phyloP scores from a whole-genome alignment of 2,888 invertebrate genomes.

The Lochmaea crataegi region DNA sequence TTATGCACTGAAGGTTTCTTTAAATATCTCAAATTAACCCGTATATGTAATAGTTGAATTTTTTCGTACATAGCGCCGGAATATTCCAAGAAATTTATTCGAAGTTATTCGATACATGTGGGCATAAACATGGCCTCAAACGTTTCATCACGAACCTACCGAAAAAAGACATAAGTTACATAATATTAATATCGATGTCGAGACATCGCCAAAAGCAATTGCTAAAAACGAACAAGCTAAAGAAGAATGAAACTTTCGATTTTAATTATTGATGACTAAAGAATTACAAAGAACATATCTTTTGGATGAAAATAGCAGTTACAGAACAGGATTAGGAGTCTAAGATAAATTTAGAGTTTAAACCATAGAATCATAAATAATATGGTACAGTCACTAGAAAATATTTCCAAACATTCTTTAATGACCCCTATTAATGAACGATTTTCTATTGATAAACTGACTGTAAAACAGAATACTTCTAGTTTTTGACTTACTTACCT shows the following conservation, averaged over 20 bases:
- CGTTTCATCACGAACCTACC: not conserved
- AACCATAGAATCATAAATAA: no score
- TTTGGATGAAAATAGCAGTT: not conserved
- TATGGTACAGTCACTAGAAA: no score
- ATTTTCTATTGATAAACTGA: no score
- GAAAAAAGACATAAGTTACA: conserved; percentile 17
- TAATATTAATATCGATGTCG: conserved; percentile 23
- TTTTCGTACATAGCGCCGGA: not conserved
- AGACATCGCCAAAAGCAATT: conserved; percentile 29
- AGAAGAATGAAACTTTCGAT: conserved; percentile 35
- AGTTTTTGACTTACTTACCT: no score
- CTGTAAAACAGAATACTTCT: no score
- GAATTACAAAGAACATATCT: conserved; percentile 11
- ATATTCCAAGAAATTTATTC: not conserved
- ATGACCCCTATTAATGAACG: no score
- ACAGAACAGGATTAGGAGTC: not conserved
- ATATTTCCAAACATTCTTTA: no score
- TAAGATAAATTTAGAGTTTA: not conserved
- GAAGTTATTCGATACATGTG: not conserved
- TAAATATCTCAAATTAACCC: no score
- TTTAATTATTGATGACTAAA: conserved; percentile 24
- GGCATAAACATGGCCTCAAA: not conserved
- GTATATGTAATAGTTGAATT: not conserved
- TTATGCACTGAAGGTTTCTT: no score
- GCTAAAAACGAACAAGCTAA: conserved; percentile 32